Evolutionary conservation across 2,888 invertebrate genomes (phyloP).

Genomic region (Thera obeliscata): DNA sequence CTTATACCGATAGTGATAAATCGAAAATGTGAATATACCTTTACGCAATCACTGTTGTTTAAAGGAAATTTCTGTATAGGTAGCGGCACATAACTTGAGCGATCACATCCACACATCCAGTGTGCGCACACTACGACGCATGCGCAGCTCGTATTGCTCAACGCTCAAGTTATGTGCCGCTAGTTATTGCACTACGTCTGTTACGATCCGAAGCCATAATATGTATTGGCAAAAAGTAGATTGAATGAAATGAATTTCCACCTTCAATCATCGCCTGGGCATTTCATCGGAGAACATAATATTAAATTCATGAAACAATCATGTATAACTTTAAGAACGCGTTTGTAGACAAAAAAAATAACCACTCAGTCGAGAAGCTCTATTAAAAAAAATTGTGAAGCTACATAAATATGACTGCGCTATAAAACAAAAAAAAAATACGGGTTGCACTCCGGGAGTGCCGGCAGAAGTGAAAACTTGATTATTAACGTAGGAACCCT

Average conservation of each 20-base stretch:
- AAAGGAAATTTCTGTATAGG: constrained; percentile 13
- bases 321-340: too few relatives aligned
- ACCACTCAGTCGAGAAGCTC: not conserved
- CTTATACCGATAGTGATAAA: constrained; percentile 58
- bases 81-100: too few relatives aligned
- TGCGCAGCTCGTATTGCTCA: too few relatives aligned
- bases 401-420: constrained; percentile 34
- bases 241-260: constrained; percentile 9
- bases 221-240: constrained; percentile 5
- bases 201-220: constrained; percentile 14
- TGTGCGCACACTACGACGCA: too few relatives aligned
- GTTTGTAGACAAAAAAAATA: not conserved
- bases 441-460: too few relatives aligned
- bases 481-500: too few relatives aligned
- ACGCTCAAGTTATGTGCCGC: too few relatives aligned
- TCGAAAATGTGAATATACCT: constrained; percentile 43
- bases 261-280: not conserved
- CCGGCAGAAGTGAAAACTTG: too few relatives aligned
- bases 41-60: constrained; percentile 54
- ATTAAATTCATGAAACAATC: too few relatives aligned
- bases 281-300: not conserved
- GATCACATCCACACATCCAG: too few relatives aligned
- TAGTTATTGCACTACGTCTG: too few relatives aligned
- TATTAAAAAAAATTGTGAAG: constrained; percentile 25
- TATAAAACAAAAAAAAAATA: constrained; percentile 39